Evolutionary conservation across 1,140 invertebrate species (phyloP).

Genomic region (Camponotus floridanus): DNA sequence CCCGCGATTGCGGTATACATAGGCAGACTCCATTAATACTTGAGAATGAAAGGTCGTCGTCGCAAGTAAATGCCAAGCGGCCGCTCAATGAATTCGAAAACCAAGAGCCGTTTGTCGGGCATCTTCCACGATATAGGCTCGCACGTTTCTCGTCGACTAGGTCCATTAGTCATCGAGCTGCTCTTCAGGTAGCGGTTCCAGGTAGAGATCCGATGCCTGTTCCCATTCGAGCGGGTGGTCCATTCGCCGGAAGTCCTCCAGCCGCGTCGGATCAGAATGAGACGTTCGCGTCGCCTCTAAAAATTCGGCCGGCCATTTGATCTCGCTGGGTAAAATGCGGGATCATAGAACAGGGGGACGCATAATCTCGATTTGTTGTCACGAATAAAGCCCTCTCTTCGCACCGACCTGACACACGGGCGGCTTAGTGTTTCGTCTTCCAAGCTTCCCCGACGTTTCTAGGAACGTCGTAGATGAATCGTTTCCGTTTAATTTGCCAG

Average conservation of each 20-base stretch:
- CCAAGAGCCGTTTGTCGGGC: constrained; percentile 36
- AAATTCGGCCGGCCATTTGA: constrained; percentile 24
- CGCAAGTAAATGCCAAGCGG: constrained; percentile 68
- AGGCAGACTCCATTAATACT: constrained; percentile 67
- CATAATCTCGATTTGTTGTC: constrained; percentile 53
- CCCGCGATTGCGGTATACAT: constrained; percentile 23
- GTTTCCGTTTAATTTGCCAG: constrained; percentile 72
- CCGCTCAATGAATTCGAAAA: constrained; percentile 68
- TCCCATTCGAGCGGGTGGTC: constrained; percentile 70
- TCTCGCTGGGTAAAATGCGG: constrained; percentile 19
- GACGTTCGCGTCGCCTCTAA: background rate
- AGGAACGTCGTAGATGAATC: constrained; percentile 71
- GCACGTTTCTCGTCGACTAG: constrained; percentile 39
- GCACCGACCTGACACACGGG: constrained; percentile 44
- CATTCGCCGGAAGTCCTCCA: constrained; percentile 3
- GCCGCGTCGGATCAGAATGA: constrained; percentile 55
- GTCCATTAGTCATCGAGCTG: constrained; percentile 71
- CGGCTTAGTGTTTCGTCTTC: constrained; percentile 55
- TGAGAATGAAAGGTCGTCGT: constrained; percentile 68
- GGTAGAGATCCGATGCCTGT: constrained; percentile 50
- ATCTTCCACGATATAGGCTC: constrained; percentile 27
- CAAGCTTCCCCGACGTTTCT: constrained; percentile 38
- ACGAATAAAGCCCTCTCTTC: constrained; percentile 52
- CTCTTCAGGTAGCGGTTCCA: constrained; percentile 49
- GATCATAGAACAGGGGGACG: background rate